A percentile compares a stretch with the other conserved stretches of the same genome.
These are phyloP conservation scores for Steatornis caripensis DNA, from an alignment of 2,113 vertebrate genomes.

Conservation along the genomic window DNA sequence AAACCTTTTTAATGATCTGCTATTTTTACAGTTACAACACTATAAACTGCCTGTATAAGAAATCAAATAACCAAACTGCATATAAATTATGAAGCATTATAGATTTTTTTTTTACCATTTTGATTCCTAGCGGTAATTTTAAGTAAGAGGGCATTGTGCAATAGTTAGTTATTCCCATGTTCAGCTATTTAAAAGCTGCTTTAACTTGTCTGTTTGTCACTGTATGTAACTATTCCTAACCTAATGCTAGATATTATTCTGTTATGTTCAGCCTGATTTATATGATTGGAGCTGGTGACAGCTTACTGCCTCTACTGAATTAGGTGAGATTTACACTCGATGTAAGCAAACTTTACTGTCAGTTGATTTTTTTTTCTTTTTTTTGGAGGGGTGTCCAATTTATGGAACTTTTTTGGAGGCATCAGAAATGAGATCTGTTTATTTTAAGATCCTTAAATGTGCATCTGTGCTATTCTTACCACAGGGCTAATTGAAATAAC, in stretches of 20 bases:
- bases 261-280: constrained; percentile 70
- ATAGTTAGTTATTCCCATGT: constrained; percentile 80
- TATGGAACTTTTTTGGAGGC: constrained; percentile 2
- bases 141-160: constrained; percentile 82
- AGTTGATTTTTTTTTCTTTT: background rate
- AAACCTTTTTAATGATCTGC: constrained; percentile 41
- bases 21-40: constrained; percentile 69
- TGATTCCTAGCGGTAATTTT: constrained; percentile 77
- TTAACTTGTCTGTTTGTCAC: constrained; percentile 78
- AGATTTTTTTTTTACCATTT: constrained; percentile 55
- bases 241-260: constrained; percentile 77
- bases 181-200: constrained; percentile 80
- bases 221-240: constrained; percentile 79
- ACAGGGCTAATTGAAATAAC: constrained; percentile 16
- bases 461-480: background rate
- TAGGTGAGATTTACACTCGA: constrained; percentile 64
- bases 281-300: constrained; percentile 69
- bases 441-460: background rate
- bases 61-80: constrained; percentile 74
- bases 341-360: constrained; percentile 55
- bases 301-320: constrained; percentile 75
- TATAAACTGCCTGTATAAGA: constrained; percentile 78
- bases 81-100: constrained; percentile 73
- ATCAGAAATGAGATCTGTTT: background rate
- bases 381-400: background rate